phyloP scores from a whole-genome alignment of 2,888 invertebrate species.

The Rambutsinella grinnellia region DNA sequence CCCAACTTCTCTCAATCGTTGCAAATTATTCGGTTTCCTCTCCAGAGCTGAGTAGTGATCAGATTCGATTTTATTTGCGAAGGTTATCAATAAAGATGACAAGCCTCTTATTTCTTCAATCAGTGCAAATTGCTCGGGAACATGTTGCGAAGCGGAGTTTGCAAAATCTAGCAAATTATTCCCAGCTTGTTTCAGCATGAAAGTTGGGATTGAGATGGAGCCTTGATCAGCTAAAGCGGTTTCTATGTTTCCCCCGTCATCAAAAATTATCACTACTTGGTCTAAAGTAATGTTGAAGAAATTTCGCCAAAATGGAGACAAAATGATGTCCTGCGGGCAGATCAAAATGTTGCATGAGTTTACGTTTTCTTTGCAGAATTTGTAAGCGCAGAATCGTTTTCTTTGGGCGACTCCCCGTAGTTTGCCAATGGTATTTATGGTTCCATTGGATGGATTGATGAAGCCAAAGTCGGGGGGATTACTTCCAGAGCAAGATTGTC shows the following conservation, averaged over 20 bases:
- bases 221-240: not conserved
- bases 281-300: not conserved
- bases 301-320: slow-evolving; percentile 3
- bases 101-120: too few relatives aligned
- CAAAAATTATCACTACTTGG: not conserved
- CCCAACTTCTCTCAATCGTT: too few relatives aligned
- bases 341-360: slow-evolving; percentile 18
- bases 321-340: slow-evolving; percentile 9
- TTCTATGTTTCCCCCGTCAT: slow-evolving; percentile 19
- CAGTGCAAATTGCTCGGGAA: too few relatives aligned
- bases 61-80: too few relatives aligned
- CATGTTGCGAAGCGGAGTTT: too few relatives aligned
- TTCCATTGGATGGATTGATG: not conserved
- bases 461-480: not conserved
- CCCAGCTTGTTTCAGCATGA: not conserved
- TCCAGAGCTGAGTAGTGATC: too few relatives aligned
- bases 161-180: too few relatives aligned
- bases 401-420: not conserved
- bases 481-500: not conserved
- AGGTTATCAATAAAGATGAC: too few relatives aligned
- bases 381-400: not conserved
- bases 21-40: too few relatives aligned
- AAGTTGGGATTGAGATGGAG: not conserved
- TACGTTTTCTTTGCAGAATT: too few relatives aligned
- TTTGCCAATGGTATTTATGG: not conserved